Conservation (phyloP, 1,140 invertebrate genomes). For the Armadillidium nasatum region DNA sequence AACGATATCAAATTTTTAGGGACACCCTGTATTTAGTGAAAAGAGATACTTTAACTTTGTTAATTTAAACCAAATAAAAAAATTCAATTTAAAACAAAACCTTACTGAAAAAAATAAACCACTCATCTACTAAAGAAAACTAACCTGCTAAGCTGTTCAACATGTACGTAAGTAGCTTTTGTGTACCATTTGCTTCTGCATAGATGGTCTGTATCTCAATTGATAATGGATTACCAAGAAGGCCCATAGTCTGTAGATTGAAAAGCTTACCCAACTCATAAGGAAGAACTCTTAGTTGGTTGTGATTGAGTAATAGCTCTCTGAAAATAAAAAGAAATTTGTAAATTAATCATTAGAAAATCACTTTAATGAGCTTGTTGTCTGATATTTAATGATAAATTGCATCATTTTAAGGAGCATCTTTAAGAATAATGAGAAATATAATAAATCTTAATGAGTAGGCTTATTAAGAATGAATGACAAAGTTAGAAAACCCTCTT, state of each 20-base stretch:
- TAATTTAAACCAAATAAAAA: neutral
- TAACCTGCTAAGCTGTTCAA: conserved; percentile 90
- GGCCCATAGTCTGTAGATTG: conserved; percentile 67
- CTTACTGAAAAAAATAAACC: neutral
- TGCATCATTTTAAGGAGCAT: too few species aligned
- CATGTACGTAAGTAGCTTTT: conserved; percentile 88
- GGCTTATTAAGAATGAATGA: too few species aligned
- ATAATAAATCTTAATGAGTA: too few species aligned
- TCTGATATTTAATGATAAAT: too few species aligned
- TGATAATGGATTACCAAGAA: conserved; percentile 79
- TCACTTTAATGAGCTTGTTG: too few species aligned
- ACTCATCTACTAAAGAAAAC: conserved; percentile 37
- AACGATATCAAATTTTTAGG: too few species aligned
- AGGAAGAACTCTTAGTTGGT: conserved; percentile 84
- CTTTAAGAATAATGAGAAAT: too few species aligned
- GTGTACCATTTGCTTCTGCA: conserved; percentile 85
- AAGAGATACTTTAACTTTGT: too few species aligned
- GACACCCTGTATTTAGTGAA: too few species aligned
- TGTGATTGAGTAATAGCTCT: conserved; percentile 90
- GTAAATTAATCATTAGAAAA: too few species aligned
- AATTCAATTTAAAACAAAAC: neutral
- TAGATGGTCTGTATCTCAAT: conserved; percentile 88
- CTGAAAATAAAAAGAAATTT: conserved; percentile 56
- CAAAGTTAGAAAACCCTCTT: too few species aligned
- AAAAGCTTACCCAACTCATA: conserved; percentile 97